Conservation (phyloP, 2,888 invertebrate genomes). For the Drymonia ruficornis region DNA sequence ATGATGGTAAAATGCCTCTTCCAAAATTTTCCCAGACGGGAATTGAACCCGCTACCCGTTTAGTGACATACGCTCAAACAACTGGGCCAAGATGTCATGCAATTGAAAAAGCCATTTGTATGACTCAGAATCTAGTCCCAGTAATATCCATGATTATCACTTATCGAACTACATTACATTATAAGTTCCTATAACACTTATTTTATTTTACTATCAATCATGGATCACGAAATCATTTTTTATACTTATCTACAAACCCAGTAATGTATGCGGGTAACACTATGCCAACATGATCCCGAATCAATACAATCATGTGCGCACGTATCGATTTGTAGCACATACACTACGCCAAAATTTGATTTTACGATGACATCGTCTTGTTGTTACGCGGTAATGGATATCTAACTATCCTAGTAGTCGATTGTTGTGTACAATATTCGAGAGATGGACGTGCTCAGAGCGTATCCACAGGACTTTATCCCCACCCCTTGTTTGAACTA, state of each 20-base stretch:
- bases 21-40: too few species aligned
- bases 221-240: conserved; percentile 55
- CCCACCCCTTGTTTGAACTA: conserved; percentile 58
- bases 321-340: neutral
- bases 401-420: conserved; percentile 21
- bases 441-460: conserved; percentile 30
- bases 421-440: conserved; percentile 24
- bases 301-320: neutral
- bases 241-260: conserved; percentile 56
- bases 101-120: too few species aligned
- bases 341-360: neutral
- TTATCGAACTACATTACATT: too few species aligned
- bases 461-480: conserved; percentile 41
- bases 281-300: conserved; percentile 39
- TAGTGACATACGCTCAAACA: too few species aligned
- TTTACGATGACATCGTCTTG: neutral
- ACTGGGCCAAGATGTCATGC: too few species aligned
- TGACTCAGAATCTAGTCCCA: too few species aligned
- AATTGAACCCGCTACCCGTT: too few species aligned
- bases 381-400: conserved; percentile 14
- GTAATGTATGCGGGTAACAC: conserved; percentile 47
- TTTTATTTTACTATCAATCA: conserved; percentile 52
- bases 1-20: too few species aligned
- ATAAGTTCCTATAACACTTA: neutral
- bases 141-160: too few species aligned